Evolutionary conservation across 2,113 vertebrate genomes (phyloP).

Genomic region (Meleagris gallopavo): DNA sequence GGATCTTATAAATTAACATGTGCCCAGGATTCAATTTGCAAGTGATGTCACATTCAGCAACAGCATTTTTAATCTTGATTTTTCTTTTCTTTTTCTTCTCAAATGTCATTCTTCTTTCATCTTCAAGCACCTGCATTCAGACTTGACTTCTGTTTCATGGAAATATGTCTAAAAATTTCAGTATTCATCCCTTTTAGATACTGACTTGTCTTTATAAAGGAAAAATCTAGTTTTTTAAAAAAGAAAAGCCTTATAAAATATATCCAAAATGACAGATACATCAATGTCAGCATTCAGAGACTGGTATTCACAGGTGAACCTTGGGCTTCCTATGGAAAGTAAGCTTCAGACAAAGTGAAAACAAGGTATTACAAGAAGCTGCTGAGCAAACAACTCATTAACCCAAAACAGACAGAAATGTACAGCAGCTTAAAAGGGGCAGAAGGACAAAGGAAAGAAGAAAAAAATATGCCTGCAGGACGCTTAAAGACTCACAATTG

Average conservation of each 20-base stretch:
- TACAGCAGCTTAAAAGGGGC: not conserved
- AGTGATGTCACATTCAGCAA: not conserved
- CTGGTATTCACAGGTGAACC: not conserved
- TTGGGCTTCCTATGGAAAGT: not conserved
- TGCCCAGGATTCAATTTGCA: not conserved
- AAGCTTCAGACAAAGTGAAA: not conserved
- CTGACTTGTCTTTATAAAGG: not conserved
- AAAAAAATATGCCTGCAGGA: not conserved
- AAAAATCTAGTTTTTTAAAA: not conserved
- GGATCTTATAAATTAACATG: not conserved
- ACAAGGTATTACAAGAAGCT: not conserved
- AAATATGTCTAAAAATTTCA: not conserved
- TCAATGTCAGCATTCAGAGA: not conserved
- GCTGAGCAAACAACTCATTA: not conserved
- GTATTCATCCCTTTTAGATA: not conserved
- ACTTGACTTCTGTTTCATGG: not conserved
- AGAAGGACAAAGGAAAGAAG: not conserved
- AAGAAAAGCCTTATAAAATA: not conserved
- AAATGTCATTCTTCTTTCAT: not conserved
- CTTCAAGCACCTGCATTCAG: not conserved
- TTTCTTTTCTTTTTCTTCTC: not conserved
- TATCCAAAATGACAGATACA: not conserved
- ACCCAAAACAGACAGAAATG: not conserved
- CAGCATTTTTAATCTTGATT: constrained; percentile 8
- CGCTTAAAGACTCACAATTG: not conserved